Base-by-base conservation (phyloP, 2,113 vertebrate genomes). In the Lota lota region DNA sequence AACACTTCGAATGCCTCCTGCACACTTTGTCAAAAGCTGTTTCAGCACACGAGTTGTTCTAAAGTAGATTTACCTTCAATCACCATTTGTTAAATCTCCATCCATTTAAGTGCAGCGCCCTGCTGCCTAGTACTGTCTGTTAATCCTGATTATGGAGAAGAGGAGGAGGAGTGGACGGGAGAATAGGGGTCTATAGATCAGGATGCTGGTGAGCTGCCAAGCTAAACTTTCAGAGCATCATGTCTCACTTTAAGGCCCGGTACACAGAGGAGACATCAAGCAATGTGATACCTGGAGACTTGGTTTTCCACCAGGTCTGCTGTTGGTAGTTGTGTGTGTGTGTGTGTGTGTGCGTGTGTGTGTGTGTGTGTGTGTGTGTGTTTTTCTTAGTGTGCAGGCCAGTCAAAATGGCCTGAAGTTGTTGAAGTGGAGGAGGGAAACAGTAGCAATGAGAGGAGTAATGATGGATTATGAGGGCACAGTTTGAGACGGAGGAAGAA, bases 51-150 rank as follows among this genome's bases (percentile, higher is more conserved):
- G 85, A 81, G 86, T 66, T 88, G 81, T 87, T 83, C 84, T 86
- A 92, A 93, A 94, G 93, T 91, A 93, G 95, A 95, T 97, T 95
- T 94, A 90, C 89, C 88, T 94, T 91, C 94, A 94, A 94, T 97
- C 90, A 88, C 87, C 89, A 94, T 97, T 96, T 97, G 93, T 92
- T 94, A 96, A 97, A 97, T 95, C 93, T 94, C 92, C 88, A 83
- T 90, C 93, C 93, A 93, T 93, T 92, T 89, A 93, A 93, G 92
- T 92, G 83, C 85, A 81, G 81, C 65, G 78, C 87, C 91, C 85
- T 85, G 82, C 88, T 28, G 5, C 53, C 77, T 83, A 85, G 86
- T 84, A 72, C 69, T 71, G 74, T 89, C 91, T 93, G 92, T 95
- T 98, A 99, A 95, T 94, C 93, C 94, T 89, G 95, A 95, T 95